These are phyloP conservation scores for Falco berigora DNA, from an alignment of 2,797 vertebrate species.

Conservation along the genomic window DNA sequence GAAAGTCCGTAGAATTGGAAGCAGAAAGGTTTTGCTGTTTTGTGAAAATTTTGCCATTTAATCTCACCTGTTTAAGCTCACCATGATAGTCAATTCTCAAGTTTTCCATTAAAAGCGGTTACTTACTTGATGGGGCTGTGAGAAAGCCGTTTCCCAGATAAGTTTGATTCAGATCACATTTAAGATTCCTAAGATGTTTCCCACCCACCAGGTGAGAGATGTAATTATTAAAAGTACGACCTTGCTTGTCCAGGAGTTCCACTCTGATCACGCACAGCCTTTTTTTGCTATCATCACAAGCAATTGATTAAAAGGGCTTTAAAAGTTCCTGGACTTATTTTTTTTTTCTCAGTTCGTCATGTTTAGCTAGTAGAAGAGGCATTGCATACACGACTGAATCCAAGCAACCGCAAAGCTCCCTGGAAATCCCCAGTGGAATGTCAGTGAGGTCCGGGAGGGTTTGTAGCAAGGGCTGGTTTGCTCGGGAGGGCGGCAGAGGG, in stretches of 20 bases:
- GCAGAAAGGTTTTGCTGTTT: neutral
- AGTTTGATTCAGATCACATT: neutral
- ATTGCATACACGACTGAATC: neutral
- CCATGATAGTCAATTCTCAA: neutral
- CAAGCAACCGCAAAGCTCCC: neutral
- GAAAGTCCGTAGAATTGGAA: neutral
- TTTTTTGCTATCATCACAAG: neutral
- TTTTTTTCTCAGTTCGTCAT: neutral
- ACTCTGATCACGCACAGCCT: neutral
- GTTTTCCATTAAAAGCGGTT: neutral
- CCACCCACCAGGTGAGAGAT: neutral
- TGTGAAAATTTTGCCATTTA: neutral
- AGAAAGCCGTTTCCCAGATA: neutral
- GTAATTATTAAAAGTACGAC: neutral
- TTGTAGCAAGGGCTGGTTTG: neutral
- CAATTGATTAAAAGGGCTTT: neutral
- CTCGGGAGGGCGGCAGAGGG: constrained; percentile 20
- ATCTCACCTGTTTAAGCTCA: neutral
- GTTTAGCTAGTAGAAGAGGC: neutral
- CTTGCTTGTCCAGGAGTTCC: neutral
- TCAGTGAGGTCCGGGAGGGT: neutral
- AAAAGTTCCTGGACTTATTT: neutral
- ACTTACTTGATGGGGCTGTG: neutral
- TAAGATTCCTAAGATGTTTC: neutral
- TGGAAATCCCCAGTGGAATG: neutral